Base-by-base conservation (phyloP, 2,113 vertebrate genomes). In the Amia ocellicauda region DNA sequence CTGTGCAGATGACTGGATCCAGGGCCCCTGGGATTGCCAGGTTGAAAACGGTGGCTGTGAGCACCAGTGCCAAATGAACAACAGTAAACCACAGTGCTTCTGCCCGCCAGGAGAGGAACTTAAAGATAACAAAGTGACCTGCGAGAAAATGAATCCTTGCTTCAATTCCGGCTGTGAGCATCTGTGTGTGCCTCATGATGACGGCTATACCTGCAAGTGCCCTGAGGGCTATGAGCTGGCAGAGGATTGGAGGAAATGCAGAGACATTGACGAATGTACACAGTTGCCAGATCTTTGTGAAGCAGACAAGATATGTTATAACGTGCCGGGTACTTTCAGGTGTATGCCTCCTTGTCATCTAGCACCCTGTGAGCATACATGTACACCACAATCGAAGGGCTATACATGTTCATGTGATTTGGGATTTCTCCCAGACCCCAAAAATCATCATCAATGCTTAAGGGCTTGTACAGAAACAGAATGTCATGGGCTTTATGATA, bases 301-400 rank as follows among this genome's bases (percentile, higher is more conserved):
- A 1, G 63, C 71, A 3, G 66, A 77, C 36, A 43, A 26, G n/a
- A 1, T 0, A 28, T 88, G 88, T 58, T 26, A 79, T 10, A 81
- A 80, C 61, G 70, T 22, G 2, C 0, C 0, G 0, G 77, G 71
- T 0, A 60, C 73, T 2, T 87, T 78, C 14, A 1, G 47, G 41
- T 88, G 86, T 69, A 70, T 11, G 2, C 89, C 87, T 66, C 2
- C 26, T 29, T 89, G 87, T 60, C 14, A 0, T 5, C 69, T 53
- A 0, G 66, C 40, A 1, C 84, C 85, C 0, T 90, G 89, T 19
- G 89, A 90, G 31, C 86, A 90, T 53, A 0, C 0, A 0, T 90
- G 88, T 58, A 0, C 0, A 1, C 80, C 84, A 50, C 66, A 43
- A 2, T 0, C 2, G 3, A 75, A 76, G 1, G 60, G 77, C 54